phyloP scores from a whole-genome alignment of 2,888 invertebrate species.

The Dicyrtoma fusca region DNA sequence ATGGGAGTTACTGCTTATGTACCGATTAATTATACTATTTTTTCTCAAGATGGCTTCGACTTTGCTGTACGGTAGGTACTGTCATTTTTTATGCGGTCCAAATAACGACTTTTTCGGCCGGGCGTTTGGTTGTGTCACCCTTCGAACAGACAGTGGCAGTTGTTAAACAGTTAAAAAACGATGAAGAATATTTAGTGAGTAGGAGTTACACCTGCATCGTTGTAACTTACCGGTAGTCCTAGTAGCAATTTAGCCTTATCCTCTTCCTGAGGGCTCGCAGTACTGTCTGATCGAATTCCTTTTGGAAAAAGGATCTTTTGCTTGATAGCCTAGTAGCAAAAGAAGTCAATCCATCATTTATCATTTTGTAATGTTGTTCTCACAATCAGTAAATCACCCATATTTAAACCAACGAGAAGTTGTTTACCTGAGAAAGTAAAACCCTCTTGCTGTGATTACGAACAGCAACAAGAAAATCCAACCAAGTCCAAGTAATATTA shows the following conservation, averaged over 20 bases:
- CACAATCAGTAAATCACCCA: too few relatives aligned
- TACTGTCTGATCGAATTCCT: constrained; percentile 66
- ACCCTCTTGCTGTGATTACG: constrained; percentile 90
- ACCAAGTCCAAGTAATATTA: constrained; percentile 99
- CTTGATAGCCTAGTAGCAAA: constrained; percentile 75
- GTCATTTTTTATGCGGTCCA: constrained; percentile 52
- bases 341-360: too few relatives aligned
- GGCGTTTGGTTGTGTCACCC: constrained; percentile 55
- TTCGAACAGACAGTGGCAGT: too few relatives aligned
- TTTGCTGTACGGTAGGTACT: too few relatives aligned
- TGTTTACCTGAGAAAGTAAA: constrained; percentile 78
- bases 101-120: constrained; percentile 56
- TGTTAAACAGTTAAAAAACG: too few relatives aligned
- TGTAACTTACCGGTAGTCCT: constrained; percentile 65
- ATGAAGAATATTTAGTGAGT: too few relatives aligned
- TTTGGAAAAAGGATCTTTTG: constrained; percentile 86
- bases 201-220: too few relatives aligned
- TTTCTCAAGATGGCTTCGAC: too few relatives aligned
- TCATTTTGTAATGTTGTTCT: too few relatives aligned
- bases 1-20: neutral
- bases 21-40: neutral
- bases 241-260: constrained; percentile 92
- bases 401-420: too few relatives aligned
- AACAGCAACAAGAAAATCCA: constrained; percentile 92
- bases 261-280: constrained; percentile 77